A percentile compares a stretch with the other conserved stretches of the same genome.
phyloP scores from a whole-genome alignment of 2,113 vertebrate species.

The Amphilophus citrinellus region DNA sequence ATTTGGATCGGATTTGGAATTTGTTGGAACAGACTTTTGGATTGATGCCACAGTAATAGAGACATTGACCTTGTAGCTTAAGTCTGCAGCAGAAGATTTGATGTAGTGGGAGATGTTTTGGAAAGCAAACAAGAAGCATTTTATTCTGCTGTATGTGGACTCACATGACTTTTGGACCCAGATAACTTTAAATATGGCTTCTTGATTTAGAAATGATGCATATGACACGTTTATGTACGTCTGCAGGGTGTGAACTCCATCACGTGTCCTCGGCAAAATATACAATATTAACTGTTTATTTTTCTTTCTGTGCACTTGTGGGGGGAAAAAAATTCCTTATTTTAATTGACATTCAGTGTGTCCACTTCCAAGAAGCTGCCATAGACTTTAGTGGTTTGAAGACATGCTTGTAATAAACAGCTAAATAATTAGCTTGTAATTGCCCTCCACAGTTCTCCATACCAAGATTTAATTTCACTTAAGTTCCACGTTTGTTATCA shows the following conservation, averaged over 20 bases:
- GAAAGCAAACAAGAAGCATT: constrained; percentile 19
- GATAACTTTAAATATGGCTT: background rate
- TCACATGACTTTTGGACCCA: constrained; percentile 5
- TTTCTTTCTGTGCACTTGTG: background rate
- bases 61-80: constrained; percentile 53
- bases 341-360: background rate
- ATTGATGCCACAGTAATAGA: constrained; percentile 34
- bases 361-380: background rate
- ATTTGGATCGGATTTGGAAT: constrained; percentile 69
- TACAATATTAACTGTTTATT: background rate
- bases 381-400: background rate
- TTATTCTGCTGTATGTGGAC: constrained; percentile 25
- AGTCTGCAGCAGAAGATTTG: constrained; percentile 35
- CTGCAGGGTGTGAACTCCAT: background rate
- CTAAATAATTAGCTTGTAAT: background rate
- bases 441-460: background rate
- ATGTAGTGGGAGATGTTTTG: constrained; percentile 56
- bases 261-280: background rate
- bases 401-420: background rate
- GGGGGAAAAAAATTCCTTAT: background rate
- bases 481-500: background rate
- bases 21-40: constrained; percentile 46
- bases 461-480: background rate
- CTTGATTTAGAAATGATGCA: background rate
- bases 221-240: background rate